Percentiles rank a stretch among this genome's conserved stretches.
Evolutionary conservation across 2,888 invertebrate species (phyloP).

Genomic region (Serripes groenlandicus): DNA sequence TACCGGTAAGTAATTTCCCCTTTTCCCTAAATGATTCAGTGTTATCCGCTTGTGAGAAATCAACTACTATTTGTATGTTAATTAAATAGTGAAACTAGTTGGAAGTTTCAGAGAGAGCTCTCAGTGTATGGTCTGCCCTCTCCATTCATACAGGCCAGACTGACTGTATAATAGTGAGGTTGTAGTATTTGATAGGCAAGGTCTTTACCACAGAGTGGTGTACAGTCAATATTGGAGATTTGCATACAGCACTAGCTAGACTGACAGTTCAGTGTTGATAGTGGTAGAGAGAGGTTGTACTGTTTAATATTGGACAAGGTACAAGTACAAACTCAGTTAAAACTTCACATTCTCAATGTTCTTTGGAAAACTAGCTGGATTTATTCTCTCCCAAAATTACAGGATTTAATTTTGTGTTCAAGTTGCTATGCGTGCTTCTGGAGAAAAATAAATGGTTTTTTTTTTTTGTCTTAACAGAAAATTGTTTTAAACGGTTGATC

Average conservation of each 20-base stretch:
- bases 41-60: too few relatives aligned
- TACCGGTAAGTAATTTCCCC: too few relatives aligned
- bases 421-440: background rate
- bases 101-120: too few relatives aligned
- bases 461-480: too few relatives aligned
- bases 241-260: background rate
- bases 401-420: constrained; percentile 5
- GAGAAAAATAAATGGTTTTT: background rate
- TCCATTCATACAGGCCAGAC: background rate
- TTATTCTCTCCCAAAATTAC: background rate
- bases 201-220: background rate
- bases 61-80: too few relatives aligned
- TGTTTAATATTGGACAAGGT: too few relatives aligned
- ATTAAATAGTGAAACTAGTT: too few relatives aligned
- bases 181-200: constrained; percentile 15
- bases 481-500: too few relatives aligned
- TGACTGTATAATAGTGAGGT: constrained; percentile 3
- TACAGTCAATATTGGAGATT: constrained; percentile 24
- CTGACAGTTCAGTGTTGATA: background rate
- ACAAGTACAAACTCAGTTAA: too few relatives aligned
- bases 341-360: too few relatives aligned
- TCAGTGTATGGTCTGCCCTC: too few relatives aligned
- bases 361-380: constrained; percentile 3
- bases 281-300: background rate
- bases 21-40: too few relatives aligned